Conservation (phyloP, 1,140 invertebrate genomes). For the Euura saliciscinereae region DNA sequence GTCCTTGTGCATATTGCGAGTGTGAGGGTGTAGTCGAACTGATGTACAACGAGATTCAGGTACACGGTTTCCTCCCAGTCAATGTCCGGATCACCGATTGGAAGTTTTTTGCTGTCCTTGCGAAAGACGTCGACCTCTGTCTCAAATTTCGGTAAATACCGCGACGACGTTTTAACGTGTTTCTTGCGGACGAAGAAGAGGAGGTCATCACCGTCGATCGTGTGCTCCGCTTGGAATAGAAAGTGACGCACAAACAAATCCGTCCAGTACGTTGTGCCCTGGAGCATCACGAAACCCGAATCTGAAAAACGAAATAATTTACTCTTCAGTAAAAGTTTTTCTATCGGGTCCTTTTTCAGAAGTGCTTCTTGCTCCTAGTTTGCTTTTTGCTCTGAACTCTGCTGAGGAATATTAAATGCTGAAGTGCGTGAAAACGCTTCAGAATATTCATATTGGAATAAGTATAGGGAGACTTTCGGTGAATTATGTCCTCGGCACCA, state of each 20-base stretch:
- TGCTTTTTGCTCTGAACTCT: too few relatives aligned
- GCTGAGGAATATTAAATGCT: too few relatives aligned
- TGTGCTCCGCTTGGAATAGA: conserved; percentile 83
- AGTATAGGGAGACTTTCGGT: too few relatives aligned
- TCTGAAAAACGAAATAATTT: conserved; percentile 62
- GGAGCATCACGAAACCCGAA: conserved; percentile 87
- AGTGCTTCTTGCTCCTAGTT: too few relatives aligned
- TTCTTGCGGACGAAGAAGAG: conserved; percentile 95
- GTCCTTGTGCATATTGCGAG: conserved; percentile 97
- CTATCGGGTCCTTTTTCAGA: too few relatives aligned
- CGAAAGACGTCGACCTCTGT: conserved; percentile 95
- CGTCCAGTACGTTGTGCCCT: conserved; percentile 95
- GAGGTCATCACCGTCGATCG: conserved; percentile 92
- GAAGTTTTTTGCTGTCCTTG: conserved; percentile 94
- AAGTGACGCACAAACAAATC: conserved; percentile 95
- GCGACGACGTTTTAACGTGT: conserved; percentile 82
- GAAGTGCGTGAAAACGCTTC: too few relatives aligned
- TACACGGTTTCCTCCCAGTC: conserved; percentile 99
- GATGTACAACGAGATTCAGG: conserved; percentile 97
- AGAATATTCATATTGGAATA: too few relatives aligned
- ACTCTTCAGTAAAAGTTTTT: too few relatives aligned
- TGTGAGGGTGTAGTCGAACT: conserved; percentile 97
- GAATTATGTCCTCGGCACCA: too few relatives aligned
- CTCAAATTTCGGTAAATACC: conserved; percentile 89
- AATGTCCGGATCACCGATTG: conserved; percentile 92